A percentile compares a stretch with the other conserved stretches of the same genome.
Evolutionary conservation across 2,888 invertebrate genomes (phyloP).

Genomic region (Rhogogaster chlorosoma): DNA sequence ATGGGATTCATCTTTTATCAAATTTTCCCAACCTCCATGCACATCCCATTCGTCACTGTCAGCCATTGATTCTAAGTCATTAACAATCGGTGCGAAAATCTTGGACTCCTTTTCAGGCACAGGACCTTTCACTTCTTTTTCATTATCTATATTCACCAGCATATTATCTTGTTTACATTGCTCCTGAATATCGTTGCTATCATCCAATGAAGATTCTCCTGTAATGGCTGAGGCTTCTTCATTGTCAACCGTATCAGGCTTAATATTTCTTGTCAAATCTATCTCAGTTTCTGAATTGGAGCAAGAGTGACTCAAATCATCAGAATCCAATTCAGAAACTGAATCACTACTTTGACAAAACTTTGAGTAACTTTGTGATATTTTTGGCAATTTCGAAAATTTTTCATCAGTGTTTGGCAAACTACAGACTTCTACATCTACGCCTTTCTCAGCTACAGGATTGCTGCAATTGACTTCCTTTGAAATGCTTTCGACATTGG

Average conservation of each 20-base stretch:
- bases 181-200: not conserved
- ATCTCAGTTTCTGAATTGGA: not conserved
- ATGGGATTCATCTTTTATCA: not conserved
- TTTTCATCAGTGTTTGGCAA: not conserved
- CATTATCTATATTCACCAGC: not conserved
- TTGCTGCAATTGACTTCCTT: not conserved
- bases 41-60: constrained; percentile 41
- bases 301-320: constrained; percentile 53
- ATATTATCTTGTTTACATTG: not conserved
- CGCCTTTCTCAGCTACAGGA: not conserved
- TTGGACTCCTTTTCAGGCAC: not conserved
- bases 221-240: not conserved
- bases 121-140: not conserved
- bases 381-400: not conserved
- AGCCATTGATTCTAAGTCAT: constrained; percentile 13
- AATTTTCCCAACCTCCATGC: constrained; percentile 23
- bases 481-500: not conserved
- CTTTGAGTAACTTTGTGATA: not conserved
- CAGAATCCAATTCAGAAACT: constrained; percentile 57
- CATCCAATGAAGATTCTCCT: not conserved
- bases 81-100: not conserved
- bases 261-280: not conserved
- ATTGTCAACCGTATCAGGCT: not conserved
- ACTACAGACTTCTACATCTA: not conserved
- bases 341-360: not conserved